Evolutionary conservation across 2,888 invertebrate genomes (phyloP).

Genomic region (Drosophila incognita): DNA sequence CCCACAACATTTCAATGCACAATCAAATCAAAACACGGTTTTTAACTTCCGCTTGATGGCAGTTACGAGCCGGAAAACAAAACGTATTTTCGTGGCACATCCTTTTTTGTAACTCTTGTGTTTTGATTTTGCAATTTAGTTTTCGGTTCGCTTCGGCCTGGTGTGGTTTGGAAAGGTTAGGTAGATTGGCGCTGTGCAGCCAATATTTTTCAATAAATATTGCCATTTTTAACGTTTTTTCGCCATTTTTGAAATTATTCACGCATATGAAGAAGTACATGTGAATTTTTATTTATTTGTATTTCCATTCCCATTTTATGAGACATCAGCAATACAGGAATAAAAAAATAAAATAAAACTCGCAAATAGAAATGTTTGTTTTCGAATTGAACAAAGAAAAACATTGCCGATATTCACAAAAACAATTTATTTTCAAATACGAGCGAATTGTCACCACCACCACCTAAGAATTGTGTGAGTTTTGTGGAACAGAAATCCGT

Average conservation of each 20-base stretch:
- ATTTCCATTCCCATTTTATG: constrained; percentile 50
- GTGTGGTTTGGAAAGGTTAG: constrained; percentile 12
- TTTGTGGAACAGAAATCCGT: constrained; percentile 19
- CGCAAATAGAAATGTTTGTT: constrained; percentile 41
- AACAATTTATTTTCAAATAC: constrained; percentile 32
- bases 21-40: constrained; percentile 80
- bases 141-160: constrained; percentile 5
- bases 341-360: constrained; percentile 14
- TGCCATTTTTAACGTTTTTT: constrained; percentile 68
- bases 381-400: constrained; percentile 32
- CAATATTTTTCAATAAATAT: constrained; percentile 76
- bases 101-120: constrained; percentile 15
- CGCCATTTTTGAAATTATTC: constrained; percentile 73
- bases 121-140: constrained; percentile 35
- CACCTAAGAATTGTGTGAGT: constrained; percentile 10
- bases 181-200: constrained; percentile 16
- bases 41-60: constrained; percentile 77
- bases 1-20: constrained; percentile 66
- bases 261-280: constrained; percentile 62
- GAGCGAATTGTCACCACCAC: neutral
- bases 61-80: constrained; percentile 64
- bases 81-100: constrained; percentile 6
- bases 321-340: constrained; percentile 40
- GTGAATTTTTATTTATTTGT: constrained; percentile 61
- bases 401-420: constrained; percentile 33